Percentiles rank a stretch among this genome's conserved stretches.
Evolutionary conservation across 2,113 vertebrate genomes (phyloP).

Genomic region (Callaeas wilsoni): DNA sequence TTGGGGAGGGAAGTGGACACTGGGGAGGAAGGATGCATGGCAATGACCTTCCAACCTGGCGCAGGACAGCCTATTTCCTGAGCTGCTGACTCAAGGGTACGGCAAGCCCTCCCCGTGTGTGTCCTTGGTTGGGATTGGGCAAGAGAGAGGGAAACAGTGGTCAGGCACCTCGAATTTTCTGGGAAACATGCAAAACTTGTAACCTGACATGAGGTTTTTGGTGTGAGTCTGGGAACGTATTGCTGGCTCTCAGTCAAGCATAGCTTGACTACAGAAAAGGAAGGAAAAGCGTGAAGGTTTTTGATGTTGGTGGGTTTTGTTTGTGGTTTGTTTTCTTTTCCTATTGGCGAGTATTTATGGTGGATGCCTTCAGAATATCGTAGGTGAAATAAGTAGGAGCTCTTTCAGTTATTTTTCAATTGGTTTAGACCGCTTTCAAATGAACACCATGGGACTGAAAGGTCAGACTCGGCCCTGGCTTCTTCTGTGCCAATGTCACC

Average conservation of each 20-base stretch:
- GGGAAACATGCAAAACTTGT: neutral
- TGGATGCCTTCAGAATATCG: neutral
- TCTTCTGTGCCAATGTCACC: neutral
- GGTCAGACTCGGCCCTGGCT: neutral
- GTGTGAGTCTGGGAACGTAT: neutral
- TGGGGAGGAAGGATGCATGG: constrained; percentile 65
- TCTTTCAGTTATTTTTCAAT: neutral
- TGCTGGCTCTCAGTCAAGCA: constrained; percentile 26
- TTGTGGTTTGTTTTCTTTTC: neutral
- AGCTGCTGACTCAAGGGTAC: constrained; percentile 49
- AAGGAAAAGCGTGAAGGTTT: constrained; percentile 36
- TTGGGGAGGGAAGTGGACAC: constrained; percentile 51
- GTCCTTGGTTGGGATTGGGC: constrained; percentile 39
- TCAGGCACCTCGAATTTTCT: constrained; percentile 28
- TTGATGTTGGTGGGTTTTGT: neutral
- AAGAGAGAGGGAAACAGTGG: constrained; percentile 34
- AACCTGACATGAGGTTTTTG: constrained; percentile 10
- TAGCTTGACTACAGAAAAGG: neutral
- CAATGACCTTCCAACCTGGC: constrained; percentile 64
- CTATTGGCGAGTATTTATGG: neutral
- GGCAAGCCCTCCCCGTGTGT: constrained; percentile 13
- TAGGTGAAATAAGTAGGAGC: neutral
- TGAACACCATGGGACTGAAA: neutral
- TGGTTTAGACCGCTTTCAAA: neutral
- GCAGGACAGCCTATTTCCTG: constrained; percentile 37